Base-by-base conservation (phyloP, 1,140 invertebrate species). In the Drosophila chauvacae region DNA sequence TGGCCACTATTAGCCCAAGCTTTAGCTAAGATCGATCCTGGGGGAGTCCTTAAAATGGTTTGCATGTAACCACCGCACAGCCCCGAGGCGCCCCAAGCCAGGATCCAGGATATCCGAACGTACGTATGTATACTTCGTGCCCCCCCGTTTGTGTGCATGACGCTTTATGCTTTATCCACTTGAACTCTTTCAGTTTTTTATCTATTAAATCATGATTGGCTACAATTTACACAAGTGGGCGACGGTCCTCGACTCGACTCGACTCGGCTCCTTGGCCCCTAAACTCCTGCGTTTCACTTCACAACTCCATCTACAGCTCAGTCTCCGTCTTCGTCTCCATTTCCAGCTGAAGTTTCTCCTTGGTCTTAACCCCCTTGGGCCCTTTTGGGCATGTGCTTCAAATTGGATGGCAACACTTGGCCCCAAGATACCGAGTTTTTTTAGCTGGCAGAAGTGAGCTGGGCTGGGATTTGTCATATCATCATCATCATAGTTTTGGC, bases 141-240 rank as follows among this genome's bases (percentile, higher is more conserved):
- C 13, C 14, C 13, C 14, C 51, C 45, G n/a, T 47, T 55, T 73
- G 44, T 88, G 80, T 73, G 75, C 85, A 80, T 60, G 77, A 87
- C 84, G 85, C 81, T 90, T 88, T 88, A 84, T 88, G 84, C 85
- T 66, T 88, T 90, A 90, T 88, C 84, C 85, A 88, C 84, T 88
- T 88, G 84, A 88, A 87, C 83, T 87, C 83, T 88, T 82, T 82
- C 83, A 75, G 75, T 81, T 86, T 81, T 88, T 81, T 90, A 88
- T 88, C 84, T 88, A 88, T 88, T 88, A 88, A 88, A 88, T 88
- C 84, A 88, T 88, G 84, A 88, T 88, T 88, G 85, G 85, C 84
- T 84, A 88, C 83, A 88, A 87, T 85, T 90, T 81, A 84, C 81
- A 88, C 81, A 88, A 88, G 73, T 88, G 81, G 77, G 70, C 66